Evolutionary conservation across 2,113 vertebrate species (phyloP), one percentile per base, ranked within the genome.

Genomic region (Oreochromis spilurus): DNA sequence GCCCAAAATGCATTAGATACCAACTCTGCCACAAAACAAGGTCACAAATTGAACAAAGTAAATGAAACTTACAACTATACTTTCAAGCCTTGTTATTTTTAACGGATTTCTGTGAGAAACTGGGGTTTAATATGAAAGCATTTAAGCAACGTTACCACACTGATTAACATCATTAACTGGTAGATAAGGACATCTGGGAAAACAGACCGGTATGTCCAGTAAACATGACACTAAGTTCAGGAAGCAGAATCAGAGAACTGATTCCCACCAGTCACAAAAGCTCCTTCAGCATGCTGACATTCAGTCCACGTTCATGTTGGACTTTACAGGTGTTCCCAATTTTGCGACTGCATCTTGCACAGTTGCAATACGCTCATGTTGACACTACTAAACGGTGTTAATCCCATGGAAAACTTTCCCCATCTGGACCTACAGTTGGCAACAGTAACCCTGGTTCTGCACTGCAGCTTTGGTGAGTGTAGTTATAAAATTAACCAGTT

Each of bases 401-500:
- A 21, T 11, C n/a, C 2, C 4, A 19, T 21, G 9, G 52, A 38
- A 9, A 38, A 9, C 8, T 38, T 14, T 26, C 21, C 38, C 2
- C 1, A 70, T 70, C 12, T 16, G 21, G 8, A 45, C 38, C 21
- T 1, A 26, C 16, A 1, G 0, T 31, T 50, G 26, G 45, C 3
- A 12, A 31, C 24, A 77, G 21, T 50, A 31, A 10, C 38, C 2
- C 21, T 48, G 21, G 5, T 45, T 45, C 65, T 50, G 45, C 16
- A 31, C 16, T 77, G 45, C 10, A 31, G 45, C 17, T 31, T 77
- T 0, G 45, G 10, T 50, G 45, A 50, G 45, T 5, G 26, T 29
- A 1, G 45, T 19, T 48, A 75, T 6, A 75, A 45, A 45, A 2
- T 72, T 17, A 31, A 19, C 16, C 43, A 50, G 70, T 31, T 31